Conservation (phyloP, 2,888 invertebrate species). For the Sylvicola fuscatus region DNA sequence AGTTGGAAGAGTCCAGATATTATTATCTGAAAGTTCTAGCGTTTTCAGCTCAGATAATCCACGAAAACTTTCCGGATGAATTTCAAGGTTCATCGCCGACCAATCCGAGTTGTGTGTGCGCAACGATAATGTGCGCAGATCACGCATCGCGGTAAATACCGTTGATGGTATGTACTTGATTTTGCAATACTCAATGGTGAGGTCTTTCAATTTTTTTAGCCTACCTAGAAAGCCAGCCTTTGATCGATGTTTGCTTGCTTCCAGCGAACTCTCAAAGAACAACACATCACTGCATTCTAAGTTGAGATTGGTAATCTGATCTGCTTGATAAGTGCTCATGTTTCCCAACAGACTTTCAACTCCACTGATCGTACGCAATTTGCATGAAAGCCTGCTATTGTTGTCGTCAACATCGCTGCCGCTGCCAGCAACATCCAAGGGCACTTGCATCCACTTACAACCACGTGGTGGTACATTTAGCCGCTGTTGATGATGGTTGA, state of each 20-base stretch:
- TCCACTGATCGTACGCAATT: constrained; percentile 48
- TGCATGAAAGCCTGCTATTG: constrained; percentile 38
- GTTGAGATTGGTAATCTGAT: constrained; percentile 42
- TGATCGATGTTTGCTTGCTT: constrained; percentile 23
- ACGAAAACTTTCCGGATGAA: constrained; percentile 48
- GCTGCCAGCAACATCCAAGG: constrained; percentile 6
- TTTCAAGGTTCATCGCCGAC: constrained; percentile 58
- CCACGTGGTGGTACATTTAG: constrained; percentile 36
- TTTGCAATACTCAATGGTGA: constrained; percentile 62
- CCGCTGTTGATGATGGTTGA: no score
- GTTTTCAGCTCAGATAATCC: constrained; percentile 43
- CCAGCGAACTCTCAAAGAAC: constrained; percentile 49
- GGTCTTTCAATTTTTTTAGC: constrained; percentile 53
- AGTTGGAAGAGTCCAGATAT: constrained; percentile 52
- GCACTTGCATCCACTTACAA: constrained; percentile 45
- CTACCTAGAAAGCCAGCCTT: constrained; percentile 31
- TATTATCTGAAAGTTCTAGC: constrained; percentile 53
- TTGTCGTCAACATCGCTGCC: constrained; percentile 22
- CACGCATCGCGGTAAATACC: constrained; percentile 42
- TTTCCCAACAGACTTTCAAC: constrained; percentile 46
- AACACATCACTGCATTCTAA: constrained; percentile 54
- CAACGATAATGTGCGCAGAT: constrained; percentile 42
- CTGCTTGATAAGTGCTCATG: constrained; percentile 44
- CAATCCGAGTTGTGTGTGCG: constrained; percentile 60
- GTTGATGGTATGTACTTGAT: constrained; percentile 51